Evolutionary conservation across 1,140 invertebrate species (phyloP).

Genomic region (Babylonia areolata): DNA sequence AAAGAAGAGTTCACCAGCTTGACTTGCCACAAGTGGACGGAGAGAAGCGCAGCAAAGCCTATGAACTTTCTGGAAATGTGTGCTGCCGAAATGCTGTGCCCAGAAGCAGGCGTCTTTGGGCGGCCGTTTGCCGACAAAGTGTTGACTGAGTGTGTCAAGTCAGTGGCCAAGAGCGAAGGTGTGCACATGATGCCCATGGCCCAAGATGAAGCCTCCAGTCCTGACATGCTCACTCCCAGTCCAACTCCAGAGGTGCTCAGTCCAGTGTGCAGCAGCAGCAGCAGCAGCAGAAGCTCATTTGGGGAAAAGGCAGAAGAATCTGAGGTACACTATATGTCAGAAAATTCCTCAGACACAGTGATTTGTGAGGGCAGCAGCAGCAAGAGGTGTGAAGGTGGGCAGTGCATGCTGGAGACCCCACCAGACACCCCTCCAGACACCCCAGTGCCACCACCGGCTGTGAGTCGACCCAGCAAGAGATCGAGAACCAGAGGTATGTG

Average conservation of each 20-base stretch:
- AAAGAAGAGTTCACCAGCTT: not conserved
- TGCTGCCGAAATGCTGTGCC: not conserved
- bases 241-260: not conserved
- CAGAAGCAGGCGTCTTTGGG: not conserved
- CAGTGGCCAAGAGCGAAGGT: not conserved
- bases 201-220: not conserved
- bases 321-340: not conserved
- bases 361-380: not conserved
- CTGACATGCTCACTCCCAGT: not conserved
- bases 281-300: not conserved
- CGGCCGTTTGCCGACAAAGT: not conserved
- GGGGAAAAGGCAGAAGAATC: not conserved
- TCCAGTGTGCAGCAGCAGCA: not conserved
- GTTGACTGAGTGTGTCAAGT: not conserved
- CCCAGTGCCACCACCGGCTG: conserved; percentile 22
- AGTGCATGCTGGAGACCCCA: not conserved
- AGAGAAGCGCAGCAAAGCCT: not conserved
- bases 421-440: not conserved
- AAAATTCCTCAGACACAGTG: not conserved
- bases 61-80: not conserved
- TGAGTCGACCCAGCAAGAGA: conserved; percentile 31
- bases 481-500: conserved; percentile 21
- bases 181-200: not conserved
- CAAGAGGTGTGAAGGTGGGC: not conserved
- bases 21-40: not conserved